Evolutionary conservation across 2,113 vertebrate genomes (phyloP).

Genomic region (Noctilio leporinus): DNA sequence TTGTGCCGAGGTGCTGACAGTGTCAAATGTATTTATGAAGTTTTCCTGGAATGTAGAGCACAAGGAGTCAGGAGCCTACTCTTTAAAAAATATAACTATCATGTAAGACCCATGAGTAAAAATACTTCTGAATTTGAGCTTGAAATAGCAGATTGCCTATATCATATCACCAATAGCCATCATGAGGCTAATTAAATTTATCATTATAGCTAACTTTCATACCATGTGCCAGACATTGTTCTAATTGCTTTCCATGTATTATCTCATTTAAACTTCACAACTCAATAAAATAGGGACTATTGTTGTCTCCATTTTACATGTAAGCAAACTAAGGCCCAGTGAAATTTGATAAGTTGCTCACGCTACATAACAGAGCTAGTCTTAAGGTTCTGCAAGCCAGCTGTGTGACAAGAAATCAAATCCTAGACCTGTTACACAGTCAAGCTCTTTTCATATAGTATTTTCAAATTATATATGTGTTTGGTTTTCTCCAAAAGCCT

Average conservation of each 20-base stretch:
- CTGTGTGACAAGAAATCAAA: background rate
- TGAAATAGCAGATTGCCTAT: background rate
- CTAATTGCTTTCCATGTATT: background rate
- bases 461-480: background rate
- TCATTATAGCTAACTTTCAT: background rate
- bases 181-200: background rate
- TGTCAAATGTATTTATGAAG: background rate
- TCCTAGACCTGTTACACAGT: background rate
- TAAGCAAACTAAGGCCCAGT: background rate
- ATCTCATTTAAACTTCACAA: background rate
- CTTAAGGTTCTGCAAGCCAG: background rate
- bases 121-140: background rate
- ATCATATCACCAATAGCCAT: background rate
- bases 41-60: background rate
- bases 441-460: background rate
- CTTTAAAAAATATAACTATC: background rate
- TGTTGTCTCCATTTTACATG: background rate
- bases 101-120: background rate
- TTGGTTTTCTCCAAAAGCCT: background rate
- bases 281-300: background rate
- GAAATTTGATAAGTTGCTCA: background rate
- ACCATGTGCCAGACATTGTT: background rate
- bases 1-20: background rate
- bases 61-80: background rate
- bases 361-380: background rate